These are phyloP conservation scores for Cosmopolites sordidus DNA, from an alignment of 2,888 invertebrate species.

Conservation along the genomic window DNA sequence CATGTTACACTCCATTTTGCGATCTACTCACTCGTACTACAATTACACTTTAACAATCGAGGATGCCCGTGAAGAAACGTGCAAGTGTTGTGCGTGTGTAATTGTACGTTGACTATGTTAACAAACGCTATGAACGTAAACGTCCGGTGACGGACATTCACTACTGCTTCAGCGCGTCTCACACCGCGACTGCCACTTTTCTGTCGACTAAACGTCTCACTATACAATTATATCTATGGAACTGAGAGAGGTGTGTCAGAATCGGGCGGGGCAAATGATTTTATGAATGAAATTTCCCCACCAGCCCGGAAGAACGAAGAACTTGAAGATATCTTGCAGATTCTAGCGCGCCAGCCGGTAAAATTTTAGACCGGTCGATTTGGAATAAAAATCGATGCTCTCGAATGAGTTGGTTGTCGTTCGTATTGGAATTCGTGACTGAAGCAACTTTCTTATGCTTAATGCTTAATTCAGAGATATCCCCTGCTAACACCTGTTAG, in stretches of 20 bases:
- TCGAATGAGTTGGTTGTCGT: too few species aligned
- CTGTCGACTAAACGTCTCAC: constrained; percentile 20
- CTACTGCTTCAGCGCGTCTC: neutral
- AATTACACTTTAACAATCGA: too few species aligned
- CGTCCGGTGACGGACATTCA: too few species aligned
- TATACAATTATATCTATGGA: constrained; percentile 25
- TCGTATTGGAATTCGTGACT: too few species aligned
- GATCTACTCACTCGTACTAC: too few species aligned
- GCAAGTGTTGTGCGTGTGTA: too few species aligned
- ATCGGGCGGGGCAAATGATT: constrained; percentile 21
- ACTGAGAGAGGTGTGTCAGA: constrained; percentile 25
- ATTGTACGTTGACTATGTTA: too few species aligned
- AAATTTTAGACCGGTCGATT: neutral
- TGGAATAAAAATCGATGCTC: neutral
- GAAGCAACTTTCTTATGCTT: too few species aligned
- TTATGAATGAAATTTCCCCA: constrained; percentile 25
- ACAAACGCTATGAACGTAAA: too few species aligned
- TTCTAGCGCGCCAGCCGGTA: neutral
- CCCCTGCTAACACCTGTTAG: too few species aligned
- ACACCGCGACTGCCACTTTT: constrained; percentile 16
- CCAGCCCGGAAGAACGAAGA: constrained; percentile 17
- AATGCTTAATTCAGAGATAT: too few species aligned
- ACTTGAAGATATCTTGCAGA: constrained; percentile 11
- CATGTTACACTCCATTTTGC: constrained; percentile 17
- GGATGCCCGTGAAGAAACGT: too few species aligned